Evolutionary conservation across 2,113 vertebrate species (phyloP).

Genomic region (Aphyosemion australe): DNA sequence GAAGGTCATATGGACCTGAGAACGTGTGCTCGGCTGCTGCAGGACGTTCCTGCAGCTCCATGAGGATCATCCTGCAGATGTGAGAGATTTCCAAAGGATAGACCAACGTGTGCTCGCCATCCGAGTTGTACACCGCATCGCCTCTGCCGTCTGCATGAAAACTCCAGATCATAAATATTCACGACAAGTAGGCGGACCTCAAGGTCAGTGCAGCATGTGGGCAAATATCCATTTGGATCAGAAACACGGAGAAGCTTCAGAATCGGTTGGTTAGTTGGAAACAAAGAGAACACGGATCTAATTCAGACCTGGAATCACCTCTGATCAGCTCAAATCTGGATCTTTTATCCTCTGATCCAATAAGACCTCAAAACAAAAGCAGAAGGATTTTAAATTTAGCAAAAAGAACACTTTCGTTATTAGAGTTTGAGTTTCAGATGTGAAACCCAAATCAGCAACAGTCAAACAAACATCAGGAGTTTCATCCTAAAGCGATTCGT

Average conservation of each 20-base stretch:
- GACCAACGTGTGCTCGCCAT: too few species aligned
- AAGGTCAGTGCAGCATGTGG: slow-evolving; percentile 41
- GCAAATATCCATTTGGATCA: slow-evolving; percentile 27
- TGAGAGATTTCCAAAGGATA: too few species aligned
- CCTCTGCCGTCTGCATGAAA: slow-evolving; percentile 28
- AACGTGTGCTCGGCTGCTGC: neutral
- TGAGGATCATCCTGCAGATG: neutral
- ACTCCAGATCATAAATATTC: slow-evolving; percentile 42
- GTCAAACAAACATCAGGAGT: too few species aligned
- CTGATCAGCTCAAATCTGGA: too few species aligned
- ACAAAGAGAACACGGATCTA: neutral
- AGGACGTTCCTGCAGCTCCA: neutral
- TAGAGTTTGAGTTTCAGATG: too few species aligned
- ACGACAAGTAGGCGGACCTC: slow-evolving; percentile 27
- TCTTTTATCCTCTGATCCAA: too few species aligned
- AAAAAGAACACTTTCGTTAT: too few species aligned
- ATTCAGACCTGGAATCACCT: too few species aligned
- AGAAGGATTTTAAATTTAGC: too few species aligned
- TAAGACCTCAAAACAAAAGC: too few species aligned
- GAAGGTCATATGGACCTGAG: neutral
- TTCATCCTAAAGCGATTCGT: too few species aligned
- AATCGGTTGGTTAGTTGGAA: neutral
- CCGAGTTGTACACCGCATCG: slow-evolving; percentile 6
- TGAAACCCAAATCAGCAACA: too few species aligned
- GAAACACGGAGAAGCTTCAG: slow-evolving; percentile 13